Base-by-base conservation (phyloP, 2,113 vertebrate genomes). In the Chamaetylas fuelleborni region DNA sequence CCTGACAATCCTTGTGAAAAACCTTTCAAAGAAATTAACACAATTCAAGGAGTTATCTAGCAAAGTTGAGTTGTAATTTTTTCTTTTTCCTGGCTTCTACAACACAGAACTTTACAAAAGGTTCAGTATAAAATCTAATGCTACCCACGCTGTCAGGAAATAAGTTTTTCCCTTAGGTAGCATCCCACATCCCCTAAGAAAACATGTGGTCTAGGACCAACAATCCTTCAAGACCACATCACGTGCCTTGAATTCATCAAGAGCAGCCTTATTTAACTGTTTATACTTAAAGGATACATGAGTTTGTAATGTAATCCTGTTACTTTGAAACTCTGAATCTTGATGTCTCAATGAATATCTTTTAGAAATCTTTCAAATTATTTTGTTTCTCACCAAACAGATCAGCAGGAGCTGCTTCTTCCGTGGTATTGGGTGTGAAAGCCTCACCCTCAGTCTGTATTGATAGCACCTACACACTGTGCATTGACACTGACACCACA, bases 101-200 rank as follows among this genome's bases (percentile, higher is more conserved):
- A 3, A 33, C 36, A 85, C 36, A 93, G 42, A 86, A 33, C 29
- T 90, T 73, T 51, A 78, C 34, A 73, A 88, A 92, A 78, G 34
- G 6, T 71, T 83, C 48, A 56, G 6, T 82, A 51, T 73, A 86
- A 93, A 90, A 70, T 42, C 9, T 43, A 72, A 43, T 40, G 48
- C 86, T 91, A 94, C 91, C 86, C 93, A 95, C 42, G 11, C 84
- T 19, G 8, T 85, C 84, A 94, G 91, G 91, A 95, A 93, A 87
- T 91, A 60, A 8, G 11, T 92, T 95, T 95, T 89, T 95, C 77
- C 81, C 84, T 72, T 69, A 79, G 70, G 81, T 48, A 91, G 53
- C 36, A 79, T 91, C 89, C 90, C 28, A 47, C 23, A 87, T 93
- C 40, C 66, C 73, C 14, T 69, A 84, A 87, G 93, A 92, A 89